These are phyloP conservation scores for Tympanuchus pallidicinctus DNA, from an alignment of 2,113 vertebrate genomes.

Conservation along the genomic window DNA sequence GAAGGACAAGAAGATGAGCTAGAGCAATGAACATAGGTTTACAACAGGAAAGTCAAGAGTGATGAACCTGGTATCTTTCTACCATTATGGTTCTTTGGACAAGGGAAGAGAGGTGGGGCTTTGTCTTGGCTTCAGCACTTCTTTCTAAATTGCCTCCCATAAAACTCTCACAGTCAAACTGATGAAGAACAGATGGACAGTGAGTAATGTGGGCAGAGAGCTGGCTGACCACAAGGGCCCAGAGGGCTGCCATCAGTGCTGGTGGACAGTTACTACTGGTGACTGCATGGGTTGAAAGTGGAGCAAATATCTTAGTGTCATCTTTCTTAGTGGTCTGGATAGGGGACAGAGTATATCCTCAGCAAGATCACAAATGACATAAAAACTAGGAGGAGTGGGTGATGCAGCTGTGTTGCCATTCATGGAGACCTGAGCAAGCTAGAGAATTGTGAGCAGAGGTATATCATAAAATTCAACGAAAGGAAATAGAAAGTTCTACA, in stretches of 20 bases:
- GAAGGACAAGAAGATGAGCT: not conserved
- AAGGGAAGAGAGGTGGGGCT: not conserved
- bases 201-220: not conserved
- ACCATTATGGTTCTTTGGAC: not conserved
- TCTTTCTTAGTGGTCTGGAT: too few relatives aligned
- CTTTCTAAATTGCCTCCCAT: not conserved
- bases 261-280: too few relatives aligned
- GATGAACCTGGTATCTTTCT: not conserved
- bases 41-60: not conserved
- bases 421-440: not conserved
- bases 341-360: too few relatives aligned
- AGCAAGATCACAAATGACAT: not conserved
- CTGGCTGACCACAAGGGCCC: too few relatives aligned
- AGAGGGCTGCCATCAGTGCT: too few relatives aligned
- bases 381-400: not conserved
- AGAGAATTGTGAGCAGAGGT: not conserved
- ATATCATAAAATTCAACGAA: not conserved
- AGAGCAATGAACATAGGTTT: not conserved
- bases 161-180: not conserved
- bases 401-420: too few relatives aligned
- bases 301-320: too few relatives aligned
- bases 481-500: not conserved
- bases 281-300: too few relatives aligned
- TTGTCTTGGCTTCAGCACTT: not conserved
- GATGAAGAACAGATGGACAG: not conserved